Base-by-base conservation (phyloP, 2,888 invertebrate genomes). In the Megalurothrips usitatus region DNA sequence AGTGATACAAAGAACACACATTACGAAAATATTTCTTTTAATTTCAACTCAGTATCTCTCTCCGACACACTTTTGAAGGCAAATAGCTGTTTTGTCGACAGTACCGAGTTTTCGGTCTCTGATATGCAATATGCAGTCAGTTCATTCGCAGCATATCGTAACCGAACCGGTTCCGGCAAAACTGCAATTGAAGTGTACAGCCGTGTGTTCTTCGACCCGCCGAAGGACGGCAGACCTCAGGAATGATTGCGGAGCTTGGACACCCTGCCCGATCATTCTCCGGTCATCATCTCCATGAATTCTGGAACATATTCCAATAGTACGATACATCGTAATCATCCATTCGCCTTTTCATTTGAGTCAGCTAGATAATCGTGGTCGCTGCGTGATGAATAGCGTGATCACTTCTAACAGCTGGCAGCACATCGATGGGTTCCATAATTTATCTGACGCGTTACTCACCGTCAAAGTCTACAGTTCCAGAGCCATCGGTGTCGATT, bases 401-500 rank as follows among this genome's bases (percentile, higher is more conserved):
- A 17, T 6, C 10, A 17, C 12, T 52, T 6, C 19, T 6, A 52
- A 12, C 52, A 52, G 52, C 10, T 9, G 49, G 12, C 9, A 52
- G 12, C 19, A 52, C 52, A 52, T 52, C 19, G 1, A 12, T 2
- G 10, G 2, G 52, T 6, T 17, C 52, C 12, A 52, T 19, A 52
- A 52, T 2, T 17, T 52, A 17, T 52, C 52, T 52, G 2, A 52
- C 1, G 10, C 34, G 2, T 43, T 43, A 84, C 87, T 87, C 88
- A 97, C 97, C 98, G 90, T 99, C 98, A 88, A 99, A 99, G 89
- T 99, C 99, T 84, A 99, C 98, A 84, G 98, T 99, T 86, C 98
- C 98, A 84, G 97, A 97, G 81, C 98, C 98, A 88, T 98, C 98
- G 83, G 97, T 97, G 89, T 98, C 98, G 86, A 98, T 98, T 90